These are phyloP conservation scores for Typhlichthys eigenmanni DNA, from an alignment of 2,797 vertebrate species.

Conservation along the genomic window DNA sequence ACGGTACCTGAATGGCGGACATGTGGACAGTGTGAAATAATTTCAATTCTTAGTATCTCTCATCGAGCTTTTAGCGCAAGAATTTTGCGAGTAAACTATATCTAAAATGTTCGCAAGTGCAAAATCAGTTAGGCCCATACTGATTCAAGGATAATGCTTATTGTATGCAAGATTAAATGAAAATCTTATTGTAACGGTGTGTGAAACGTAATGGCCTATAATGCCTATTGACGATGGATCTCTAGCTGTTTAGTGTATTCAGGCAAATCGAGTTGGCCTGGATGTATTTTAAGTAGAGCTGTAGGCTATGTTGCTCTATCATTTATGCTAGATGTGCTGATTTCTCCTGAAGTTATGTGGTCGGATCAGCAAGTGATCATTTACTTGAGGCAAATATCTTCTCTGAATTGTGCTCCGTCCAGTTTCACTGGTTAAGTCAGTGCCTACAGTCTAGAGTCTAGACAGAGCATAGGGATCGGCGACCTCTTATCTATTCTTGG, in stretches of 20 bases:
- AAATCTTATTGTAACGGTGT: background rate
- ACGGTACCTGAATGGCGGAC: too few relatives aligned
- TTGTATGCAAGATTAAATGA: background rate
- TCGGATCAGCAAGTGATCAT: slow-evolving; percentile 60
- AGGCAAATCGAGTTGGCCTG: slow-evolving; percentile 20
- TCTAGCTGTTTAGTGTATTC: slow-evolving; percentile 33
- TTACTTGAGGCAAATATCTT: slow-evolving; percentile 64
- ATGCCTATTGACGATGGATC: background rate
- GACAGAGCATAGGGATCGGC: slow-evolving; percentile 78
- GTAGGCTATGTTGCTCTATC: slow-evolving; percentile 49
- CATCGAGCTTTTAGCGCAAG: background rate
- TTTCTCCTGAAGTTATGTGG: slow-evolving; percentile 29
- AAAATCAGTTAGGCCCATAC: background rate
- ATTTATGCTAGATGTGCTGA: slow-evolving; percentile 33
- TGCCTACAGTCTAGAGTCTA: slow-evolving; percentile 66
- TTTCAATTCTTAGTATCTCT: too few relatives aligned
- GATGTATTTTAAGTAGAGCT: slow-evolving; percentile 13
- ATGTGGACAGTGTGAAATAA: too few relatives aligned
- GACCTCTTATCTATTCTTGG: slow-evolving; percentile 87
- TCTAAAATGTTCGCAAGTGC: too few relatives aligned
- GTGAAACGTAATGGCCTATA: background rate
- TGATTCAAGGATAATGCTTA: background rate
- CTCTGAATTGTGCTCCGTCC: slow-evolving; percentile 67
- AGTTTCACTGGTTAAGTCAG: slow-evolving; percentile 76
- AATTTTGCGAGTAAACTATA: background rate